These are phyloP conservation scores for Eurois occulta DNA, from an alignment of 2,888 invertebrate genomes.

Conservation along the genomic window DNA sequence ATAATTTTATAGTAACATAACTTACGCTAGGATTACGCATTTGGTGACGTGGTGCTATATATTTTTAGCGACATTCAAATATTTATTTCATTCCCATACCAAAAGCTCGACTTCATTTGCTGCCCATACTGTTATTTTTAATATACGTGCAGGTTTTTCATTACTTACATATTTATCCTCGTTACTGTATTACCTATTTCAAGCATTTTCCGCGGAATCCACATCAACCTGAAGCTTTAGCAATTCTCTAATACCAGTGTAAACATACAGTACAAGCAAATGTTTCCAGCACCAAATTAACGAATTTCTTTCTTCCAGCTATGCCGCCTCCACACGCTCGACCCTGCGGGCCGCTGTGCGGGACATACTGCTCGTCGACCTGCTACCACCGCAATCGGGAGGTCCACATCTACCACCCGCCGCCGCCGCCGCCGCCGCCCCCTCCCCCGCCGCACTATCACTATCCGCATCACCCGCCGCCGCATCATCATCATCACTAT, in stretches of 20 bases:
- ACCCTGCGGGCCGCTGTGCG: constrained; percentile 82
- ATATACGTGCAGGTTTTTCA: background rate
- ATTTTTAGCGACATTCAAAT: background rate
- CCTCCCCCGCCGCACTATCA: constrained; percentile 57
- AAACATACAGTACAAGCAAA: background rate
- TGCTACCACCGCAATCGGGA: constrained; percentile 72
- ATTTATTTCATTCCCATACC: background rate
- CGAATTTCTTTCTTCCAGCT: constrained; percentile 67
- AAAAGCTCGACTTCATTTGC: background rate
- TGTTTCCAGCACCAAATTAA: constrained; percentile 1
- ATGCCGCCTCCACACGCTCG: constrained; percentile 82
- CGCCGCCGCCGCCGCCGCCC: constrained; percentile 48
- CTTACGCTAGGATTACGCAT: background rate
- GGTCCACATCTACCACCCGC: constrained; percentile 41
- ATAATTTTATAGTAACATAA: background rate
- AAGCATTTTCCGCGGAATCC: background rate
- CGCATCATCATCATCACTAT: constrained; percentile 39
- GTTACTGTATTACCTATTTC: background rate
- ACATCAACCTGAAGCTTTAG: background rate
- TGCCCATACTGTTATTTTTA: background rate
- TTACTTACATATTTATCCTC: background rate
- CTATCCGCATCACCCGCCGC: constrained; percentile 56
- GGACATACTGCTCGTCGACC: constrained; percentile 78
- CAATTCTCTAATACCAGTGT: background rate
- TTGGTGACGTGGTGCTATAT: background rate